A percentile compares a stretch with the other conserved stretches of the same genome.
These are phyloP conservation scores for Chiloscyllium punctatum DNA, from an alignment of 2,797 vertebrate species.

Conservation along the genomic window DNA sequence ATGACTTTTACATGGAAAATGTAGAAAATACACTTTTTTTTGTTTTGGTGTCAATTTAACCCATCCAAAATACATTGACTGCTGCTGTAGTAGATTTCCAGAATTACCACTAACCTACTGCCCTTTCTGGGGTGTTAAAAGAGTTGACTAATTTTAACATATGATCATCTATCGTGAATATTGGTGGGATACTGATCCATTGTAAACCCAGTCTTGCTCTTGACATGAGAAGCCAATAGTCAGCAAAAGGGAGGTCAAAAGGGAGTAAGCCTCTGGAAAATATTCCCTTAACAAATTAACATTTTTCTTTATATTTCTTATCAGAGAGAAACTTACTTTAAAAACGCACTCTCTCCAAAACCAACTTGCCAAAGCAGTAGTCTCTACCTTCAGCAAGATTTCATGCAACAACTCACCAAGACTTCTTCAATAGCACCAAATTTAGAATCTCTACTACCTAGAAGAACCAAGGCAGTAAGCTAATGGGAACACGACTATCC, in stretches of 20 bases:
- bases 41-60: neutral
- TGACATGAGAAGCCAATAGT: neutral
- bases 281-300: neutral
- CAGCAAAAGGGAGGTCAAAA: too few species aligned
- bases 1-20: neutral
- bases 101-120: conserved; percentile 40
- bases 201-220: neutral
- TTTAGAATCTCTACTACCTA: too few species aligned
- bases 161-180: neutral
- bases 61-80: neutral
- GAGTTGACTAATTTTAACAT: neutral
- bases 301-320: neutral
- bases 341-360: too few species aligned
- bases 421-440: too few species aligned
- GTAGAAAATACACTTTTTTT: neutral
- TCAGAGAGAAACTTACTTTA: neutral
- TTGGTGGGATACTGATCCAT: neutral
- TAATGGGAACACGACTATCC: too few species aligned
- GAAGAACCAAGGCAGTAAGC: too few species aligned
- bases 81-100: conserved; percentile 41
- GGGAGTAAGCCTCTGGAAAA: neutral
- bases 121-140: conserved; percentile 35
- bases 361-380: too few species aligned
- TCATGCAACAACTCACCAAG: too few species aligned
- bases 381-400: too few species aligned